phyloP scores from a whole-genome alignment of 1,140 invertebrate species.

The Zeugodacus cucurbitae region DNA sequence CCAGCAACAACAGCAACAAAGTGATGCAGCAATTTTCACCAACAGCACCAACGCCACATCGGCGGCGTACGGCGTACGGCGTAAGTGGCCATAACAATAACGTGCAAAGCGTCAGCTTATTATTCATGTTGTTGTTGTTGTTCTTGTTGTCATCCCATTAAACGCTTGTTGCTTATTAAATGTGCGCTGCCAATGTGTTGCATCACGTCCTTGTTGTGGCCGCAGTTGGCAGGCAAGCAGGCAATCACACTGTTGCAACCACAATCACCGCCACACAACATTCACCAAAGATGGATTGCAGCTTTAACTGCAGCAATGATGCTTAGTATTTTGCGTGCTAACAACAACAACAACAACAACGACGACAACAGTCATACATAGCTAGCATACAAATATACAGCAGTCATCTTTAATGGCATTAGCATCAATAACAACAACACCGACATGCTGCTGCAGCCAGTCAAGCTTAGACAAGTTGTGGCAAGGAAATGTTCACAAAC shows the following conservation, averaged over 20 bases:
- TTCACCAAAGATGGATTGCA: conserved; percentile 29
- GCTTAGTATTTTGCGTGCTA: background rate
- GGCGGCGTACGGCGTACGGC: too few relatives aligned
- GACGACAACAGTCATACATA: too few relatives aligned
- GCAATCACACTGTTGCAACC: background rate
- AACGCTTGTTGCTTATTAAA: conserved; percentile 22
- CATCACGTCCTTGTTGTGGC: background rate
- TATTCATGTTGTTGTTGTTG: conserved; percentile 29
- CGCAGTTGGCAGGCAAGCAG: background rate
- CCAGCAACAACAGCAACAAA: background rate
- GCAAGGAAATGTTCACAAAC: background rate
- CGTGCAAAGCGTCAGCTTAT: background rate
- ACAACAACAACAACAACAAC: background rate
- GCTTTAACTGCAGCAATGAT: background rate
- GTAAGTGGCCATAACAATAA: conserved; percentile 31
- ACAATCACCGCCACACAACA: background rate
- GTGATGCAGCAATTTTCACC: background rate
- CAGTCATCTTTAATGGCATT: conserved; percentile 4
- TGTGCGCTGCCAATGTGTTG: background rate
- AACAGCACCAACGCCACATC: too few relatives aligned
- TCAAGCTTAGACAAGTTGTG: background rate
- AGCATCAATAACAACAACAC: conserved; percentile 28
- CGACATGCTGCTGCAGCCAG: background rate
- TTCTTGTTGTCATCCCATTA: conserved; percentile 14
- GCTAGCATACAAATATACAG: background rate